Percentiles rank a stretch among this genome's conserved stretches.
Conservation (phyloP, 2,888 invertebrate species). For the Leuctra nigra region DNA sequence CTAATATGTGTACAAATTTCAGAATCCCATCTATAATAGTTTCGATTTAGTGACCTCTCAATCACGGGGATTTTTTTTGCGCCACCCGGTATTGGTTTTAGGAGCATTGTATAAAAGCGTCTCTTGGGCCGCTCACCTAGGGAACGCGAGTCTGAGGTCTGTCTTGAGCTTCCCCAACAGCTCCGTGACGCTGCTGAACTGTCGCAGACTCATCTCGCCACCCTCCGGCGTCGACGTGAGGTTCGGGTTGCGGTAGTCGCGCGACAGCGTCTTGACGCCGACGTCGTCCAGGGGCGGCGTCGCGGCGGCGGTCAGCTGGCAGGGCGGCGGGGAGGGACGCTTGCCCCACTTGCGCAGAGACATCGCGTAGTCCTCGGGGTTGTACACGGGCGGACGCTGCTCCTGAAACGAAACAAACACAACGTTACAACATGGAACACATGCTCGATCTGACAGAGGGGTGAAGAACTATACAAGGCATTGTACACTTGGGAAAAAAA, state of each 20-base stretch:
- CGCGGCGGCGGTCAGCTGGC: constrained; percentile 29
- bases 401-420: constrained; percentile 49
- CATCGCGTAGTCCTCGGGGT: constrained; percentile 80
- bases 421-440: too few species aligned
- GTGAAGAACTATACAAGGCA: too few species aligned
- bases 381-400: constrained; percentile 81
- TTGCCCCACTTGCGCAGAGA: constrained; percentile 75
- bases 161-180: constrained; percentile 77
- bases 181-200: constrained; percentile 83
- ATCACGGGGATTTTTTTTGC: too few species aligned
- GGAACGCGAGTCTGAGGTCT: constrained; percentile 80
- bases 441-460: too few species aligned
- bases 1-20: too few species aligned
- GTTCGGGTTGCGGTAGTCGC: constrained; percentile 57
- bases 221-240: constrained; percentile 38
- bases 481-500: too few species aligned
- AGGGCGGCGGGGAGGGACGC: constrained; percentile 38
- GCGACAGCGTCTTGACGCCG: constrained; percentile 28
- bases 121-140: constrained; percentile 54
- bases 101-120: background rate
- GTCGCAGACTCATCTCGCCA: constrained; percentile 74
- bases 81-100: background rate
- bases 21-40: too few species aligned
- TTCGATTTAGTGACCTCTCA: too few species aligned
- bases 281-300: constrained; percentile 39